Evolutionary conservation across 2,113 vertebrate genomes (phyloP).

Genomic region (Albula goreensis): DNA sequence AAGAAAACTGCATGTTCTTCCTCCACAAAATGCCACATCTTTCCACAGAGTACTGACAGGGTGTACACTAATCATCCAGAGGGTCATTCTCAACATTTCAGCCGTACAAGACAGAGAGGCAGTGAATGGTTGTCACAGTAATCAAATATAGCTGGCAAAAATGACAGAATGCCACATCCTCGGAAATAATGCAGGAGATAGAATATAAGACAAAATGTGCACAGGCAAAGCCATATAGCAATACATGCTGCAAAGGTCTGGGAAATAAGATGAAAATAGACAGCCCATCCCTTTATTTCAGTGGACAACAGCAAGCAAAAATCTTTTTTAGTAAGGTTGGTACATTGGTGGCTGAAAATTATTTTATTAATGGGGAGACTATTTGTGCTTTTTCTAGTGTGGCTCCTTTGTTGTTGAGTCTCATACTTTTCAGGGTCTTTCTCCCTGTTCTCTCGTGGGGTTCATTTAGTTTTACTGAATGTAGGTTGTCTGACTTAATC

Average conservation of each 20-base stretch:
- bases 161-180: neutral
- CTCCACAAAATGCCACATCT: neutral
- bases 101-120: neutral
- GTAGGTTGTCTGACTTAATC: slow-evolving; percentile 9
- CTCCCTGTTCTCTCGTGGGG: neutral
- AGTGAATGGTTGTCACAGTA: neutral
- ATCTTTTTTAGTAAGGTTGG: neutral
- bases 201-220: neutral
- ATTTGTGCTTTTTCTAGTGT: neutral
- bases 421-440: neutral
- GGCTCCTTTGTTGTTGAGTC: slow-evolving; percentile 3
- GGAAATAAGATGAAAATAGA: neutral
- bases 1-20: neutral
- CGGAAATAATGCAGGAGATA: neutral
- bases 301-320: neutral
- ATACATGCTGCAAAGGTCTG: too few species aligned
- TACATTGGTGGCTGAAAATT: neutral
- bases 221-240: neutral
- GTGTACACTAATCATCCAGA: neutral
- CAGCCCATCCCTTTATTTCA: neutral
- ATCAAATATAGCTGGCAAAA: neutral
- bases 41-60: neutral
- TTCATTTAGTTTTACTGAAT: neutral
- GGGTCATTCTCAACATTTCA: neutral
- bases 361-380: neutral